Percentiles rank a stretch among this genome's conserved stretches.
phyloP scores from a whole-genome alignment of 2,113 vertebrate genomes.

The Felis chaus region DNA sequence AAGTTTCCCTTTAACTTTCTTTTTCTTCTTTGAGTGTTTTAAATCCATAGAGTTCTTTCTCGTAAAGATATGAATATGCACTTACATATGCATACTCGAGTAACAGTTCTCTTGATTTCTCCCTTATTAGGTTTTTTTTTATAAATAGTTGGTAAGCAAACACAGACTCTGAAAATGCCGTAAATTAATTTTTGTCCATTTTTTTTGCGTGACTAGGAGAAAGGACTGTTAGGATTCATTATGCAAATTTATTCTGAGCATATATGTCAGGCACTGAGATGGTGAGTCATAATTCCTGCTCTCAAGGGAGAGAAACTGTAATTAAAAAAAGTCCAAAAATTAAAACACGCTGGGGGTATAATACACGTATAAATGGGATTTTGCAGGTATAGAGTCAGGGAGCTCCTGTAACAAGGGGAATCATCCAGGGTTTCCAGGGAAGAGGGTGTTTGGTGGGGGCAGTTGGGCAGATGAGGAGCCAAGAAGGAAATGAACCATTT shows the following conservation, averaged over 20 bases:
- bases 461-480: not conserved
- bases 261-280: not conserved
- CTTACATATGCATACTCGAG: not conserved
- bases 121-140: not conserved
- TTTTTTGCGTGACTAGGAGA: not conserved
- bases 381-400: not conserved
- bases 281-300: not conserved
- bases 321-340: not conserved
- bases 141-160: not conserved
- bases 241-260: not conserved
- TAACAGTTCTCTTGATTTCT: constrained; percentile 8
- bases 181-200: not conserved
- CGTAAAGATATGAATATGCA: not conserved
- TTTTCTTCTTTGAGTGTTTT: not conserved
- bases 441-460: not conserved
- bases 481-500: not conserved
- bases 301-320: not conserved
- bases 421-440: not conserved
- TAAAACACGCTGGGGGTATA: not conserved
- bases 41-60: not conserved
- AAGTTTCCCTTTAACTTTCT: not conserved
- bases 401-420: not conserved
- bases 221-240: not conserved
- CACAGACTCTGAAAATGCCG: not conserved
- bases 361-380: not conserved